Evolutionary conservation across 1,140 invertebrate species (phyloP).

Genomic region (Apis cerana): DNA sequence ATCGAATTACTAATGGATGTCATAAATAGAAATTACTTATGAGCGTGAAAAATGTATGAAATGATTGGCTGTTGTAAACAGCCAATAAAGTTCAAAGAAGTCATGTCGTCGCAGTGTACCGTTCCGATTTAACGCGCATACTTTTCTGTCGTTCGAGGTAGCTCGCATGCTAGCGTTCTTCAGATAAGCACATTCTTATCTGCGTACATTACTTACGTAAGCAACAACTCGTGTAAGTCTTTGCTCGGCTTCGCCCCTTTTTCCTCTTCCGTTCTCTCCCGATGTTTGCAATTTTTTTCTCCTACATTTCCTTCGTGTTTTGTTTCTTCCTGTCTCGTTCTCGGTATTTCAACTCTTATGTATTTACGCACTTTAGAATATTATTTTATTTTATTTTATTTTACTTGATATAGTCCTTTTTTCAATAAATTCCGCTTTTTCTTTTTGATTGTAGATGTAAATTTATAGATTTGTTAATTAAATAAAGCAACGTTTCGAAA

Average conservation of each 20-base stretch:
- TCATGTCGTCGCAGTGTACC: background rate
- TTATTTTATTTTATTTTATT: background rate
- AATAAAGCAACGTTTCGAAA: too few relatives aligned
- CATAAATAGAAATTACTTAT: background rate
- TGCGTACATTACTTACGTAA: constrained; percentile 60
- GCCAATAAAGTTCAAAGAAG: constrained; percentile 12
- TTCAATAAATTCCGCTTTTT: background rate
- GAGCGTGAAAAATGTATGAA: background rate
- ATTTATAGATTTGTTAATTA: too few relatives aligned
- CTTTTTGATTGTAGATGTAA: background rate
- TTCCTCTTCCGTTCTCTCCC: constrained; percentile 30
- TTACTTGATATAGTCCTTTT: background rate
- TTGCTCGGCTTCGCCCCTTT: constrained; percentile 32
- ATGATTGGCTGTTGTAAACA: background rate
- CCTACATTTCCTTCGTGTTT: background rate
- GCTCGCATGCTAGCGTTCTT: constrained; percentile 50
- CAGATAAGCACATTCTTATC: constrained; percentile 63
- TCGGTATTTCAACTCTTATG: too few relatives aligned
- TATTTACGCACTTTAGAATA: background rate
- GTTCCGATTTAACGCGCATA: constrained; percentile 20
- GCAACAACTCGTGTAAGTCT: constrained; percentile 49
- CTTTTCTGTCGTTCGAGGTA: constrained; percentile 35
- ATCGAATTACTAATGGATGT: background rate
- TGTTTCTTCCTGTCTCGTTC: background rate
- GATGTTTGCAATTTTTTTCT: background rate